Percentiles rank a stretch among this genome's conserved stretches.
Evolutionary conservation across 2,888 invertebrate species (phyloP).

Genomic region (Aproaerema taeniolella): DNA sequence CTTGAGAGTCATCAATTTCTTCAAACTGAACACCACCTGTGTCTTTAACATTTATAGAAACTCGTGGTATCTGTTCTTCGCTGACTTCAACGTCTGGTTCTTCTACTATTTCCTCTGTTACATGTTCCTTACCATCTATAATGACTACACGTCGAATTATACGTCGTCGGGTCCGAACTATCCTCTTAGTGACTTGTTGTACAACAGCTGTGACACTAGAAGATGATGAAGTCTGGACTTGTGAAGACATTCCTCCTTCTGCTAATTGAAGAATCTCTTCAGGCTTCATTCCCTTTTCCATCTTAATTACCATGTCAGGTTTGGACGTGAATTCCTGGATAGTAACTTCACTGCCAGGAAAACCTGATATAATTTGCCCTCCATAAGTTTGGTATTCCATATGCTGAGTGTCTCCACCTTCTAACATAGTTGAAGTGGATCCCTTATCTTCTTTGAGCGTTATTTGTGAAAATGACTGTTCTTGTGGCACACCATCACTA

Average conservation of each 20-base stretch:
- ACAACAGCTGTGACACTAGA: constrained; percentile 88
- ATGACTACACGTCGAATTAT: constrained; percentile 87
- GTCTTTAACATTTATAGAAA: constrained; percentile 81
- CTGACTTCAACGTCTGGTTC: constrained; percentile 88
- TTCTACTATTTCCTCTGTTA: constrained; percentile 89
- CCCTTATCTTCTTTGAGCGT: constrained; percentile 81
- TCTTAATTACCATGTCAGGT: constrained; percentile 77
- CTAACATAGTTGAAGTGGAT: constrained; percentile 73
- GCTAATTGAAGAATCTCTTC: constrained; percentile 61
- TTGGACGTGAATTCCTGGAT: constrained; percentile 81
- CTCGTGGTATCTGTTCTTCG: constrained; percentile 84
- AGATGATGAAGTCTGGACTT: constrained; percentile 79
- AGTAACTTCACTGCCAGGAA: constrained; percentile 80
- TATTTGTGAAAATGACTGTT: constrained; percentile 82
- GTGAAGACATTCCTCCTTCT: constrained; percentile 53
- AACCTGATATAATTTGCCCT: constrained; percentile 79
- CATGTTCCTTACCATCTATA: constrained; percentile 89
- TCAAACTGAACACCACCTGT: constrained; percentile 67
- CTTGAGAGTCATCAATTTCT: constrained; percentile 40
- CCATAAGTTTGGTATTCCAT: constrained; percentile 80
- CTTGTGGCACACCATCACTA: constrained; percentile 75
- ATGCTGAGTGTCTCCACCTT: constrained; percentile 80
- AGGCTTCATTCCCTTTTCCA: constrained; percentile 75
- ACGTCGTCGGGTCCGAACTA: constrained; percentile 85
- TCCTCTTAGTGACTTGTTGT: constrained; percentile 87